Base-by-base conservation (phyloP, 2,113 vertebrate genomes). In the Eudyptes chrysolophus region DNA sequence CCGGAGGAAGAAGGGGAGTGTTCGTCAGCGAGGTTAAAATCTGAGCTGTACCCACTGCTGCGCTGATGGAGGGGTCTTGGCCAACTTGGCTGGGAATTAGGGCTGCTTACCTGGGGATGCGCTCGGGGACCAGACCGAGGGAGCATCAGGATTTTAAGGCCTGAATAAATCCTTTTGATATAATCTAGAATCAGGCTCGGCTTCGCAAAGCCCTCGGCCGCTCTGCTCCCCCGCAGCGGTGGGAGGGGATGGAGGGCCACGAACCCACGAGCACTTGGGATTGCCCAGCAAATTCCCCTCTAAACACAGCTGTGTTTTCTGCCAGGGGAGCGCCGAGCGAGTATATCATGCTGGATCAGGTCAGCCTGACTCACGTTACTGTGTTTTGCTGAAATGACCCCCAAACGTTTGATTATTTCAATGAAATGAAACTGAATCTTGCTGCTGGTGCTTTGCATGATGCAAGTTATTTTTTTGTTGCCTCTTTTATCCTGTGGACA, bases 211-310 rank as follows among this genome's bases (percentile, higher is more conserved):
- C 79, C 58, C 27, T 72, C 0, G 30, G 57, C 21, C 0, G 7
- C 44, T 75, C 34, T 13, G 60, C 46, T 46, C 25, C 12, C 40
- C 46, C 1, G 3, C 66, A 54, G 32, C 1, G 3, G 27, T 4
- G 8, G 71, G 76, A 86, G 62, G 38, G 71, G 40, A 22, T 24
- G 49, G 65, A 34, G 62, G 27, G 49, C 84, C 6, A 1, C 18
- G 42, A 24, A 36, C 66, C 64, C 0, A 0, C 0, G 1, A 77
- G 55, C 19, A 0, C 40, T 51, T 1, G 1, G 80, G 42, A 30
- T 26, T 14, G 21, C n/a, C 72, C 6, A 1, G 17, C 20, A 44
- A 72, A 38, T 16, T 91, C 55, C 30, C 34, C 2, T 7, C 60
- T 10, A 3, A 57, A 34, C 52, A 5, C 3, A 1, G 7, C 20